Percentiles rank a stretch among this genome's conserved stretches.
Conservation (phyloP, 1,140 invertebrate genomes). For the Muscidifurax raptorellus region DNA sequence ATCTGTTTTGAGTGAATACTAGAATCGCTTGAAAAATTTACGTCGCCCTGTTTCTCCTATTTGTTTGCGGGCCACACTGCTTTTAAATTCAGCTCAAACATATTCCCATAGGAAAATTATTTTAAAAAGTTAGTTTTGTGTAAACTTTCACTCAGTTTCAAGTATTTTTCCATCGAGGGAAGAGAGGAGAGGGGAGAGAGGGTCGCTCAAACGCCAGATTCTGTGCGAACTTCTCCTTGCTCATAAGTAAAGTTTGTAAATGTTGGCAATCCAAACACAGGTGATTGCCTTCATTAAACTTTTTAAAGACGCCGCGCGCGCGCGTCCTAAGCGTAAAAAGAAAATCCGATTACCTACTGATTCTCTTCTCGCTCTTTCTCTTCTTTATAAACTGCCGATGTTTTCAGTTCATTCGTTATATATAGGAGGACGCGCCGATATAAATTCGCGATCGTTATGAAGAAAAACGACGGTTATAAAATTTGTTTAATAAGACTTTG, state of each 20-base stretch:
- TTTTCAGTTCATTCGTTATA: constrained; percentile 39
- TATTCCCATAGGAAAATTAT: constrained; percentile 20
- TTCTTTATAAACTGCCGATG: constrained; percentile 24
- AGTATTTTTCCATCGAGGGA: constrained; percentile 8
- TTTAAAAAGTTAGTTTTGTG: constrained; percentile 42
- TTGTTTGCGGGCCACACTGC: neutral
- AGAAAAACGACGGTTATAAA: constrained; percentile 40
- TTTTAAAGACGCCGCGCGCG: constrained; percentile 12
- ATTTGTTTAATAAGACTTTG: constrained; percentile 37
- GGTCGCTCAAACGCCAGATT: constrained; percentile 8
- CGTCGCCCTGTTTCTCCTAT: too few relatives aligned
- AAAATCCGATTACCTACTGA: constrained; percentile 41
- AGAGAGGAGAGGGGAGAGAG: neutral
- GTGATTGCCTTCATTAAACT: constrained; percentile 45
- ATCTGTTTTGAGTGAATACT: too few relatives aligned
- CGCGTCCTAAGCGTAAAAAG: neutral
- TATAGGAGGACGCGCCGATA: neutral
- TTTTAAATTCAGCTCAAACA: neutral
- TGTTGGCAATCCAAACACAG: constrained; percentile 28
- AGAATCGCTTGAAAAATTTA: too few relatives aligned
- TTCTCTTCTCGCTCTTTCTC: neutral
- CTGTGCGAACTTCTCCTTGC: neutral
- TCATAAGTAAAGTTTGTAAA: constrained; percentile 41
- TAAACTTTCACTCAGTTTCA: constrained; percentile 9
- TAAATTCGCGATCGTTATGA: constrained; percentile 40